These are phyloP conservation scores for Byasa hedistus DNA, from an alignment of 2,888 invertebrate species.

Conservation along the genomic window DNA sequence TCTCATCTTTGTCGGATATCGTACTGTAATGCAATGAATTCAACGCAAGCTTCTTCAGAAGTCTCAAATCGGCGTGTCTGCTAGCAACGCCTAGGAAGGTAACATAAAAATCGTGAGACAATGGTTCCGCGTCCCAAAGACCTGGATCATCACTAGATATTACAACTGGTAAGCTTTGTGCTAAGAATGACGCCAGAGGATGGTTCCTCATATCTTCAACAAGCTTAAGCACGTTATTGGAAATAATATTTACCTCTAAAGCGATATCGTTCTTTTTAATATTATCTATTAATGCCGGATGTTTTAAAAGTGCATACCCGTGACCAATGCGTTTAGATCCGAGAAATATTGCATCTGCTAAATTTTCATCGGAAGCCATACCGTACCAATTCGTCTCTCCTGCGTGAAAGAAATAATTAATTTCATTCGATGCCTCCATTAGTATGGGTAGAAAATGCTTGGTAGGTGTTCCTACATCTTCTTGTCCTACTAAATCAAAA, in stretches of 20 bases:
- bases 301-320: conserved; percentile 86
- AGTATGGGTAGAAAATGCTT: conserved; percentile 80
- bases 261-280: conserved; percentile 82
- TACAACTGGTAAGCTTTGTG: conserved; percentile 84
- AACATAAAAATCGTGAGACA: conserved; percentile 87
- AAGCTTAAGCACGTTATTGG: conserved; percentile 86
- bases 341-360: conserved; percentile 86
- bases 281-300: conserved; percentile 82
- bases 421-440: conserved; percentile 61
- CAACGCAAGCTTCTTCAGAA: conserved; percentile 86
- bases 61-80: conserved; percentile 82
- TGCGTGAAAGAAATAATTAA: conserved; percentile 88
- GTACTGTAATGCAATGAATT: conserved; percentile 87
- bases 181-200: conserved; percentile 83
- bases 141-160: conserved; percentile 89
- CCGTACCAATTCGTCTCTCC: conserved; percentile 90
- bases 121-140: conserved; percentile 85
- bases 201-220: conserved; percentile 88
- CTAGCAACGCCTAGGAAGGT: conserved; percentile 88
- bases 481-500: conserved; percentile 91
- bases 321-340: conserved; percentile 88
- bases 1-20: conserved; percentile 63
- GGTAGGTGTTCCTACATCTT: conserved; percentile 84
- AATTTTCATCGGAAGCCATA: conserved; percentile 83
- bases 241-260: conserved; percentile 88